Conservation (phyloP, 2,113 vertebrate species). For the Pachyramphus minor region DNA sequence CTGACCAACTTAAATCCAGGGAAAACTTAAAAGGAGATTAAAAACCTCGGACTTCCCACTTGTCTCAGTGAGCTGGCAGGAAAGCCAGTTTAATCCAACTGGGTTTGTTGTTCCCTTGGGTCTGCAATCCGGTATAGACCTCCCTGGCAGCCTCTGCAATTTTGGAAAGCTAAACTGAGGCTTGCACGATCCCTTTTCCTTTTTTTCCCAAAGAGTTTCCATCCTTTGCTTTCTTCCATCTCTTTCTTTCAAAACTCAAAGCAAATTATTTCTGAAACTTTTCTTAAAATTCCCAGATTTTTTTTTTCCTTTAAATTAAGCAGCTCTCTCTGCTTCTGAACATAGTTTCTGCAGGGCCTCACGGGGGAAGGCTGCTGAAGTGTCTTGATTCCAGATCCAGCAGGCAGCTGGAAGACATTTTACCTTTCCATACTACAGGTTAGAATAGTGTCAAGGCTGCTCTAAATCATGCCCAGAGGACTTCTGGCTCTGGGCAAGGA, state of each 20-base stretch:
- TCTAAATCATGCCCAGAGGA: background rate
- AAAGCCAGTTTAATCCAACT: constrained; percentile 37
- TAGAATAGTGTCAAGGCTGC: background rate
- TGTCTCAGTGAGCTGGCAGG: background rate
- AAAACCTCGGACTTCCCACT: constrained; percentile 21
- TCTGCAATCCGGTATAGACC: constrained; percentile 9
- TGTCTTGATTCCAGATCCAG: constrained; percentile 19
- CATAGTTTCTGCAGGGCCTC: constrained; percentile 32
- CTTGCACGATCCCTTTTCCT: background rate
- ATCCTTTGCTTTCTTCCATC: background rate
- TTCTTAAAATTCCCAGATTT: background rate
- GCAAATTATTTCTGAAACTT: background rate
- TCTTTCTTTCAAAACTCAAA: background rate
- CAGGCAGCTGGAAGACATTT: constrained; percentile 52
- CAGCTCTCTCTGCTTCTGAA: constrained; percentile 16
- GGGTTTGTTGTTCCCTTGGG: constrained; percentile 30
- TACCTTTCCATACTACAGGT: constrained; percentile 8
- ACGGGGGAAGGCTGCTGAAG: background rate
- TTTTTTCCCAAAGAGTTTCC: background rate
- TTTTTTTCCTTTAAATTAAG: background rate
- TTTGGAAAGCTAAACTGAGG: background rate
- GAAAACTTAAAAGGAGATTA: constrained; percentile 15
- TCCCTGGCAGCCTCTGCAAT: constrained; percentile 17
- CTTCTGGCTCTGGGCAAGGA: background rate
- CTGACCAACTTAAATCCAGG: background rate